phyloP scores from a whole-genome alignment of 2,888 invertebrate species.

The Dyspetes luteomarginatus region DNA sequence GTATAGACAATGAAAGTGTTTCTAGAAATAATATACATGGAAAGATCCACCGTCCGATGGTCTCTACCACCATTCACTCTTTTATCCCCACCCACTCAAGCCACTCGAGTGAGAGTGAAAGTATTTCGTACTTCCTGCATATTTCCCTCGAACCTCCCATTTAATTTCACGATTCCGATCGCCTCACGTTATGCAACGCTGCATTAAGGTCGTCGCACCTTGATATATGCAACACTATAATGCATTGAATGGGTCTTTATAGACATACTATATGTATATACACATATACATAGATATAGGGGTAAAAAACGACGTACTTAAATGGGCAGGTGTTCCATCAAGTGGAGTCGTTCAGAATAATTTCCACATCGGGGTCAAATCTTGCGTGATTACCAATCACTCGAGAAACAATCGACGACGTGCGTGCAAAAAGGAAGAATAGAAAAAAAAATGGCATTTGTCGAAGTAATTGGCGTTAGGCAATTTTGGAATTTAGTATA shows the following conservation, averaged over 20 bases:
- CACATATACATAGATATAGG: no score
- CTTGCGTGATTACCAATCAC: conserved; percentile 40
- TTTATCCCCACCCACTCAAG: neutral
- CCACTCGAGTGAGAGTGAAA: conserved; percentile 74
- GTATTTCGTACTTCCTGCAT: conserved; percentile 76
- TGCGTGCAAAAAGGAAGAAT: neutral
- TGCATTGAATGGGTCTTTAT: neutral
- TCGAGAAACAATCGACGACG: conserved; percentile 47
- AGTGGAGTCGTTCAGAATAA: conserved; percentile 27
- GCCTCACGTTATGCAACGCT: conserved; percentile 71
- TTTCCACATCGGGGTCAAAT: conserved; percentile 63
- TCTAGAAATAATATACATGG: conserved; percentile 37
- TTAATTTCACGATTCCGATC: conserved; percentile 64
- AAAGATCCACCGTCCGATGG: conserved; percentile 27
- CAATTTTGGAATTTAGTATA: neutral
- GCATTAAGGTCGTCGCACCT: conserved; percentile 65
- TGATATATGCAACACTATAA: conserved; percentile 3
- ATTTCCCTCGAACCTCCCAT: conserved; percentile 60
- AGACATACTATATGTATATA: neutral
- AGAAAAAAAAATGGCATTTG: conserved; percentile 18
- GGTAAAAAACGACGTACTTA: neutral
- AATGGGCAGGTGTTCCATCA: conserved; percentile 21
- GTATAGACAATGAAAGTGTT: conserved; percentile 44
- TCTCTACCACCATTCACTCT: neutral
- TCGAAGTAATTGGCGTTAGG: conserved; percentile 1